A percentile compares a stretch with the other conserved stretches of the same genome.
Evolutionary conservation across 1,140 invertebrate species (phyloP).

Genomic region (Drosophila ogumai): DNA sequence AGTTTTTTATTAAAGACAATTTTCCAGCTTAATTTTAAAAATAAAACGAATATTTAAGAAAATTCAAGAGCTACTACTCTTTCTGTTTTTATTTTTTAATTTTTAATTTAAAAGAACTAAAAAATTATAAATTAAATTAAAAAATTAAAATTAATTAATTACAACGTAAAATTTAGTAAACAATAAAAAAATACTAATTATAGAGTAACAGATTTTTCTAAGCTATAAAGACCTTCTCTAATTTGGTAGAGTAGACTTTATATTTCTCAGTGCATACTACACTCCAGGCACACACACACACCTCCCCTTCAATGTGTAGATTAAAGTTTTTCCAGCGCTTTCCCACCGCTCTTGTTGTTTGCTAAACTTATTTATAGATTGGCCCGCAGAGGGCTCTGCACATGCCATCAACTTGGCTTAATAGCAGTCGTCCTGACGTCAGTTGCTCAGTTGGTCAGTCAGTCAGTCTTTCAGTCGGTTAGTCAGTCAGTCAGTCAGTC

Average conservation of each 20-base stretch:
- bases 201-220: background rate
- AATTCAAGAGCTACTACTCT: too few species aligned
- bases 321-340: conserved; percentile 23
- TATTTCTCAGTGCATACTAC: background rate
- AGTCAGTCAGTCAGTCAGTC: conserved; percentile 8
- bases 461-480: background rate
- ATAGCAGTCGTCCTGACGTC: conserved; percentile 42
- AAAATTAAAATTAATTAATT: too few species aligned
- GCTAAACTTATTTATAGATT: conserved; percentile 58
- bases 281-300: background rate
- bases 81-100: too few species aligned
- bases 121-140: too few species aligned
- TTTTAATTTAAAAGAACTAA: too few species aligned
- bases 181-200: background rate
- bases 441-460: conserved; percentile 5
- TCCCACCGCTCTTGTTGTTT: conserved; percentile 17
- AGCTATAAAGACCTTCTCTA: background rate
- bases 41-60: too few species aligned
- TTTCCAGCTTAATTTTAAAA: too few species aligned
- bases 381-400: conserved; percentile 35
- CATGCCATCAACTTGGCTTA: conserved; percentile 43
- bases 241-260: background rate
- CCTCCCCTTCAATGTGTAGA: conserved; percentile 10
- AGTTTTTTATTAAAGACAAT: too few species aligned
- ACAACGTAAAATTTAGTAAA: too few species aligned